Conservation (phyloP, 2,113 vertebrate genomes). For the Rallus limicola region DNA sequence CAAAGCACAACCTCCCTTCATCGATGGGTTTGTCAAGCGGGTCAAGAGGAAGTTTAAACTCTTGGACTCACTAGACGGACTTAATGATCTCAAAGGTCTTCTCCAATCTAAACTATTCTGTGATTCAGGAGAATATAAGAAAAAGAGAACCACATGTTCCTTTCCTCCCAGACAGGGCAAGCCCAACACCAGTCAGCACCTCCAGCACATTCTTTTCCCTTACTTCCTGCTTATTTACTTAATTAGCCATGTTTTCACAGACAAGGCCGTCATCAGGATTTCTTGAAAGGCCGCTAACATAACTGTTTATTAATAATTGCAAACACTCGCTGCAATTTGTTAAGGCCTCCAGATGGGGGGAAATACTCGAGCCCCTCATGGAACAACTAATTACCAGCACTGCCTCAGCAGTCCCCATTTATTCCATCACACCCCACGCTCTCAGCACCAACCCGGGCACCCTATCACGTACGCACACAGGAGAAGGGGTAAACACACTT, state of each 20-base stretch:
- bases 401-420: background rate
- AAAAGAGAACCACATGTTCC: conserved; percentile 25
- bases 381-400: conserved; percentile 10
- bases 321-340: background rate
- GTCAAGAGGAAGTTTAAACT: conserved; percentile 29
- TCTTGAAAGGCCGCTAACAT: background rate
- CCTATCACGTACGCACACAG: background rate
- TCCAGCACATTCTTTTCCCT: background rate
- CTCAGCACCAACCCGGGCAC: background rate
- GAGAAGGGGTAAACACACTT: background rate
- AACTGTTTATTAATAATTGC: conserved; percentile 12
- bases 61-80: background rate
- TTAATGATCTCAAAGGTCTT: too few species aligned
- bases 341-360: background rate
- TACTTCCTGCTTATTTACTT: background rate
- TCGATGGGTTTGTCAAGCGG: conserved; percentile 19
- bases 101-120: too few species aligned
- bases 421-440: background rate
- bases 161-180: background rate
- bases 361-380: background rate
- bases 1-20: conserved; percentile 10
- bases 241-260: conserved; percentile 21
- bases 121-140: conserved; percentile 51
- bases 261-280: background rate
- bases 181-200: background rate